Percentiles rank a stretch among this genome's conserved stretches.
phyloP scores from a whole-genome alignment of 2,113 vertebrate genomes.

The Athene cunicularia region DNA sequence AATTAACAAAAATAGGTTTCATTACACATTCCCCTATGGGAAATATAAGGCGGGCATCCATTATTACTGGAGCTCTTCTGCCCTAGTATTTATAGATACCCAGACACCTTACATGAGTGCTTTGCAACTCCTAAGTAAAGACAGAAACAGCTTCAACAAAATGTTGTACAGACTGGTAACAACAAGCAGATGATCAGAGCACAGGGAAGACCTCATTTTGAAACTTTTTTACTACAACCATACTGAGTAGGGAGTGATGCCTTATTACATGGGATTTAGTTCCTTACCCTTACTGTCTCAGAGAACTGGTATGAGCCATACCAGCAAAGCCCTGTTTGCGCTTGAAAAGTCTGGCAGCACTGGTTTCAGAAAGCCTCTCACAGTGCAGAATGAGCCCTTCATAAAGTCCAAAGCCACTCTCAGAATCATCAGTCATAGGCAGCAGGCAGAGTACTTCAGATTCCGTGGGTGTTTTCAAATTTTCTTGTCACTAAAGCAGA shows the following conservation, averaged over 20 bases:
- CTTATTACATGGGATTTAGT: not conserved
- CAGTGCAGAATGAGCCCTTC: not conserved
- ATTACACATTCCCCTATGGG: not conserved
- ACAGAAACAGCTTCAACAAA: not conserved
- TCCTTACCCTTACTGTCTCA: not conserved
- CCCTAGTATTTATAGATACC: not conserved
- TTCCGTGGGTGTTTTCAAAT: not conserved
- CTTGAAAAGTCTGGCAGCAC: not conserved
- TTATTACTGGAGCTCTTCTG: not conserved
- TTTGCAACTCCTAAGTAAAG: not conserved
- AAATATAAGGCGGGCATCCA: fast-evolving
- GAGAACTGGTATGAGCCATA: not conserved
- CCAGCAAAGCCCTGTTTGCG: not conserved
- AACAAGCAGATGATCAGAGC: not conserved
- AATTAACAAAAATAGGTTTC: not conserved
- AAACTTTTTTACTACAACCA: not conserved
- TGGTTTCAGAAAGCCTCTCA: not conserved
- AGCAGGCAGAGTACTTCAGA: not conserved
- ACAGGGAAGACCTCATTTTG: not conserved
- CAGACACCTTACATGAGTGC: not conserved
- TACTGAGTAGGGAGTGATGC: not conserved
- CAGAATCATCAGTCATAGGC: not conserved
- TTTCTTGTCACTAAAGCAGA: not conserved
- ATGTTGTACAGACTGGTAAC: fast-evolving
- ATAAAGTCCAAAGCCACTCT: not conserved